Evolutionary conservation across 2,888 invertebrate species (phyloP).

Genomic region (Mechanitis messenoides): DNA sequence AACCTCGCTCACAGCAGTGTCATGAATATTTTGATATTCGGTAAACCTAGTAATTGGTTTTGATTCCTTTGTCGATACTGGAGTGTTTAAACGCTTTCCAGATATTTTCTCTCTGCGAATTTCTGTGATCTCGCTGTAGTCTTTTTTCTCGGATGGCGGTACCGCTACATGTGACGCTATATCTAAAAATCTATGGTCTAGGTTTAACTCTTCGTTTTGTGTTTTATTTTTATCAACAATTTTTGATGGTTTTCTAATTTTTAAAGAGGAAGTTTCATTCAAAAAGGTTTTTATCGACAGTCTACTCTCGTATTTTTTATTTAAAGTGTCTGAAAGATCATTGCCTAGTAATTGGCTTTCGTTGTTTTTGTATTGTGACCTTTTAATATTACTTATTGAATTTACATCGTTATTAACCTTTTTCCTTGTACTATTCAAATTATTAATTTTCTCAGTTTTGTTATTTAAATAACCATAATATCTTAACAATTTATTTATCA

Average conservation of each 20-base stretch:
- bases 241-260: slow-evolving; percentile 51
- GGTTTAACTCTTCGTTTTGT: slow-evolving; percentile 51
- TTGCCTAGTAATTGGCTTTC: slow-evolving; percentile 22
- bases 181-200: slow-evolving; percentile 55
- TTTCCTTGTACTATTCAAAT: slow-evolving; percentile 36
- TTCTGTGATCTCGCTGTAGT: slow-evolving; percentile 34
- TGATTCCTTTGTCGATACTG: slow-evolving; percentile 38
- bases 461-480: slow-evolving; percentile 70
- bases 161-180: slow-evolving; percentile 41
- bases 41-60: slow-evolving; percentile 36
- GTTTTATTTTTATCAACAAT: slow-evolving; percentile 57
- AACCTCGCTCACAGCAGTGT: slow-evolving; percentile 39
- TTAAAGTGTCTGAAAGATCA: slow-evolving; percentile 23
- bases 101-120: slow-evolving; percentile 43
- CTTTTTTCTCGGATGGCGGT: slow-evolving; percentile 40
- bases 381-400: slow-evolving; percentile 31
- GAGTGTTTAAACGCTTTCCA: slow-evolving; percentile 61
- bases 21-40: slow-evolving; percentile 39
- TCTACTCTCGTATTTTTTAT: slow-evolving; percentile 44
- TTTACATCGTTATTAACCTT: slow-evolving; percentile 31
- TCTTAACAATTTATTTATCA: slow-evolving; percentile 68
- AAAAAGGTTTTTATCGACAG: slow-evolving; percentile 44
- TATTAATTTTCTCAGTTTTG: slow-evolving; percentile 58
- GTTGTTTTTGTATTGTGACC: slow-evolving; percentile 33
- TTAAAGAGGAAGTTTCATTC: slow-evolving; percentile 49